Evolutionary conservation across 2,113 vertebrate genomes (phyloP).

Genomic region (Thoracochromis brauschi): DNA sequence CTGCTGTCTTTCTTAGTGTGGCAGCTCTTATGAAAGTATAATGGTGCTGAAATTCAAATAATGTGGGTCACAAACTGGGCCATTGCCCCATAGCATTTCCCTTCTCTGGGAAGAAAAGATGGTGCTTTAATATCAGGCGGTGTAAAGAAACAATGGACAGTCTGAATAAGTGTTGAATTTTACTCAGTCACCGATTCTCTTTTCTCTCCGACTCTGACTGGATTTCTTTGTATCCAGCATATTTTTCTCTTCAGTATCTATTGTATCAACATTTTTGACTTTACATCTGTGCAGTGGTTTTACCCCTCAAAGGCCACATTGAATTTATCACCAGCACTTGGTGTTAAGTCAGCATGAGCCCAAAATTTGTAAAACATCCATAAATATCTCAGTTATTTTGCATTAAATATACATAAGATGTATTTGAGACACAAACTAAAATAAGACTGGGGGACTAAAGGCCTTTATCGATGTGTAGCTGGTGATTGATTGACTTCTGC

Average conservation of each 20-base stretch:
- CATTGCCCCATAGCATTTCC: slow-evolving; percentile 46
- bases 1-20: slow-evolving; percentile 6
- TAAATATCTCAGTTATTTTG: background rate
- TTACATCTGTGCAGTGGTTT: background rate
- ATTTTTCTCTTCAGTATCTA: background rate
- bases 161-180: slow-evolving; percentile 4
- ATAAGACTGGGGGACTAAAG: background rate
- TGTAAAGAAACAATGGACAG: slow-evolving; percentile 23
- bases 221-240: background rate
- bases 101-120: slow-evolving; percentile 6
- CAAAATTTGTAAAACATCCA: background rate
- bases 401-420: background rate
- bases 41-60: slow-evolving; percentile 58
- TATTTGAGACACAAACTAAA: background rate
- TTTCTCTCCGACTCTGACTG: background rate
- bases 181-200: background rate
- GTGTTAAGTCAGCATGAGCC: background rate
- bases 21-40: slow-evolving; percentile 47
- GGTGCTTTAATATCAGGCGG: slow-evolving; percentile 20
- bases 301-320: background rate
- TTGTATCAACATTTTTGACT: background rate
- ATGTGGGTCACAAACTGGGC: slow-evolving; percentile 67
- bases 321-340: background rate
- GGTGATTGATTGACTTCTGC: background rate
- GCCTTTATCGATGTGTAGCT: background rate